Evolutionary conservation across 2,113 vertebrate species (phyloP), one percentile per base, ranked within the genome.

Genomic region (Mormoops blainvillei): DNA sequence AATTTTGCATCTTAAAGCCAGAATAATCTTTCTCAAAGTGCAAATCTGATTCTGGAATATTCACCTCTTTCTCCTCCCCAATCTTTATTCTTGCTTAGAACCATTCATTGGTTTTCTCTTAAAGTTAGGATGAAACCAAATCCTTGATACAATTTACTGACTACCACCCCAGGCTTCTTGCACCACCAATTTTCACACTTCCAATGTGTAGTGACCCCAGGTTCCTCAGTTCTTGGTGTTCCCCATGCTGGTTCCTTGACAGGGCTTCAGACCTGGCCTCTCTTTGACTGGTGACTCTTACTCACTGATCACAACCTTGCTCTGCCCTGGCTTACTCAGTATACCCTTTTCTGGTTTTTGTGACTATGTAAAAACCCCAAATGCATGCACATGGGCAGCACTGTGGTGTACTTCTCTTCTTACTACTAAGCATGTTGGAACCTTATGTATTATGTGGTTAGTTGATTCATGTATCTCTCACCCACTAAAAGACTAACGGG

Each of bases 401-500:
- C 20, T 20, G 48, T 24, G 41, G 36, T 76, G 15, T 13, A 50
- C 54, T 11, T 48, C 38, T 80, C 15, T 26, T 63, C 58, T 48
- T 5, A 9, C 19, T n/a, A 36, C 41, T 50, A 81, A 92, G 70
- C 52, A 22, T 15, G 0, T 15, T 3, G 38, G 81, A 89, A 85
- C 10, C 3, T 77, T 76, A 15, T 45, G 19, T 94, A n/a, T 89
- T 18, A 0, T 76, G 41, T 81, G 63, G 85, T 93, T 88, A 38
- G 78, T 87, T 92, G 80, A 92, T 76, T 92, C 91, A 70, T 56
- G 22, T 65, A 43, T 82, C 41, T 85, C 56, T 93, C 16, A 81
- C 15, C n/a, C 56, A 61, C 52, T 45, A 22, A 38, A 71, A 88
- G 85, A 77, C 58, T 77, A 45, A 63, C 45, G 48, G 31, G 15